Evolutionary conservation across 2,888 invertebrate genomes (phyloP).

Genomic region (Nowickia ferox): DNA sequence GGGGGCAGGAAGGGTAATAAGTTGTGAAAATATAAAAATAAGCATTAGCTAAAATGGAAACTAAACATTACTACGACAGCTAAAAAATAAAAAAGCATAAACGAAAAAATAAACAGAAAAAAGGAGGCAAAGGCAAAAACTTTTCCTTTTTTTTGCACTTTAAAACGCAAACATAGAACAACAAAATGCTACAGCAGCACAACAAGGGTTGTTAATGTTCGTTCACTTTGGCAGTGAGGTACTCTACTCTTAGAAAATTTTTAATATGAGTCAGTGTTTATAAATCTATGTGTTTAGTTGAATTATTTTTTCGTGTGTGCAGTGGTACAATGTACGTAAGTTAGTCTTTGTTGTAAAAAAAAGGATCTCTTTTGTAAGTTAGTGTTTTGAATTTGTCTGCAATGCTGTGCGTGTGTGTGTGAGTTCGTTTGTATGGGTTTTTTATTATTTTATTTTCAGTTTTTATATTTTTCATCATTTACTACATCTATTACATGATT

Average conservation of each 20-base stretch:
- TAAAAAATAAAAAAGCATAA: constrained; percentile 5
- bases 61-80: constrained; percentile 66
- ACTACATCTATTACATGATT: constrained; percentile 72
- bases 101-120: constrained; percentile 40
- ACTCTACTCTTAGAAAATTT: constrained; percentile 62
- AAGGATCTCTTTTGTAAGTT: constrained; percentile 63
- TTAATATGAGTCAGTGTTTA: constrained; percentile 29
- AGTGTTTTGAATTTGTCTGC: constrained; percentile 57
- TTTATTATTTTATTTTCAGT: constrained; percentile 69
- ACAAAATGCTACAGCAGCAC: constrained; percentile 43
- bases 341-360: constrained; percentile 51
- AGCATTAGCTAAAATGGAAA: constrained; percentile 71
- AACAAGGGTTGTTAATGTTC: constrained; percentile 78
- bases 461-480: constrained; percentile 69
- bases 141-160: constrained; percentile 73
- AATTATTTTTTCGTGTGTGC: constrained; percentile 52
- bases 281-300: constrained; percentile 53
- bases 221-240: constrained; percentile 58
- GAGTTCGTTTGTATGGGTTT: constrained; percentile 44
- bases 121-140: constrained; percentile 64
- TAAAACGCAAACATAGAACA: constrained; percentile 74
- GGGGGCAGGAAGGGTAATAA: constrained; percentile 63
- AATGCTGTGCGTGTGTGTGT: constrained; percentile 3
- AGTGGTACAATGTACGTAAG: constrained; percentile 60
- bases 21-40: constrained; percentile 68